Evolutionary conservation across 2,888 invertebrate species (phyloP).

Genomic region (Proisotoma minuta): DNA sequence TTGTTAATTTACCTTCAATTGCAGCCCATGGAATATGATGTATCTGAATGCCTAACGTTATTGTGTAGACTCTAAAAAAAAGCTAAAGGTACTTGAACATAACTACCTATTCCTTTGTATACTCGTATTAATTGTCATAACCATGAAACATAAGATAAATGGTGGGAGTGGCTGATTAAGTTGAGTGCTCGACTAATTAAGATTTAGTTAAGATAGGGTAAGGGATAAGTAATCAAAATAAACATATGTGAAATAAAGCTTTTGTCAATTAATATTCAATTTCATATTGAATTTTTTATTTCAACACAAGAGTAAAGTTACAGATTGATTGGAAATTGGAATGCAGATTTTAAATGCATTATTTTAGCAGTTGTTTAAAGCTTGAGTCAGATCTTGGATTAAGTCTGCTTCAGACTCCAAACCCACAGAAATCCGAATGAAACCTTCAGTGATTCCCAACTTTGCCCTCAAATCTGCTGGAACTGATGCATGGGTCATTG

Average conservation of each 20-base stretch:
- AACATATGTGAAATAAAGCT: slow-evolving; percentile 52
- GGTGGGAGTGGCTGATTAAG: background rate
- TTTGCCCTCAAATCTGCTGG: slow-evolving; percentile 66
- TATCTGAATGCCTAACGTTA: too few species aligned
- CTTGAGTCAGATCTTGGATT: slow-evolving; percentile 74
- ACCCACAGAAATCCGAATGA: slow-evolving; percentile 85
- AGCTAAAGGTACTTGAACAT: background rate
- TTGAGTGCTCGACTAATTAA: background rate
- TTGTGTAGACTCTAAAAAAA: too few species aligned
- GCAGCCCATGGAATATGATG: too few species aligned
- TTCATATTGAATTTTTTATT: too few species aligned
- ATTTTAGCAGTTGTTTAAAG: slow-evolving; percentile 57
- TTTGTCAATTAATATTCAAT: slow-evolving; percentile 50
- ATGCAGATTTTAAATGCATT: background rate
- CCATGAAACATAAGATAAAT: background rate
- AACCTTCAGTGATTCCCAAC: slow-evolving; percentile 75
- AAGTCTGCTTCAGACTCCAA: slow-evolving; percentile 82
- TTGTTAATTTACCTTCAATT: too few species aligned
- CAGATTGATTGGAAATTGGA: too few species aligned
- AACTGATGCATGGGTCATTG: slow-evolving; percentile 95
- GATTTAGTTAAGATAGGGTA: slow-evolving; percentile 6
- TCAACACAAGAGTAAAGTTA: too few species aligned
- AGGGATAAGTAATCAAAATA: slow-evolving; percentile 13
- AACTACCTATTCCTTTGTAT: slow-evolving; percentile 14
- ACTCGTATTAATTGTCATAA: slow-evolving; percentile 6